Percentiles rank a stretch among this genome's conserved stretches.
Conservation (phyloP, 1,140 invertebrate species). For the Drosophila kanapiae region DNA sequence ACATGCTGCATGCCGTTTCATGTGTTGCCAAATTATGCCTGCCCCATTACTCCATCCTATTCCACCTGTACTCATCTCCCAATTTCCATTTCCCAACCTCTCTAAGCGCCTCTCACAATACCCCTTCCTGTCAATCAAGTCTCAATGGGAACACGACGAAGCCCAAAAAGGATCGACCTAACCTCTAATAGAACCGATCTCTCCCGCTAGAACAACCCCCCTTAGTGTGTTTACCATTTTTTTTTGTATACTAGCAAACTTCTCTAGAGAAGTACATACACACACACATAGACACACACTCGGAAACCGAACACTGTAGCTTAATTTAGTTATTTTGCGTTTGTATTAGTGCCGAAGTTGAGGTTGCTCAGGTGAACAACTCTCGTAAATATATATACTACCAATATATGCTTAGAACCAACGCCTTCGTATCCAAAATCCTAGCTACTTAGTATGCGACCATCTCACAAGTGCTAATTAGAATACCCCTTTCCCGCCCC, state of each 20-base stretch:
- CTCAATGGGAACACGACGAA: slow-evolving; percentile 3
- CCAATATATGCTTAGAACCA: slow-evolving; percentile 40
- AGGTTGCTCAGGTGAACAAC: slow-evolving; percentile 37
- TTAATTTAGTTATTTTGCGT: slow-evolving; percentile 43
- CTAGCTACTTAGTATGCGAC: slow-evolving; percentile 74
- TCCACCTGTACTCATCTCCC: background rate
- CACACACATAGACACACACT: slow-evolving; percentile 6
- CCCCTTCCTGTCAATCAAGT: background rate
- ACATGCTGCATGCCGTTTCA: slow-evolving; percentile 50
- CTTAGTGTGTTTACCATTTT: slow-evolving; percentile 31
- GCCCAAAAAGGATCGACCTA: slow-evolving; percentile 3
- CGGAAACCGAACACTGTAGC: slow-evolving; percentile 40
- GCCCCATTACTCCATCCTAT: background rate
- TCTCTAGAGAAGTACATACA: slow-evolving; percentile 33
- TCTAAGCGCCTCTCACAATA: no score
- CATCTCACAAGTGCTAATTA: slow-evolving; percentile 86
- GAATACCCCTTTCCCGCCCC: slow-evolving; percentile 41
- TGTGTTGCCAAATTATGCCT: slow-evolving; percentile 23
- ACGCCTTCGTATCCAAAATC: slow-evolving; percentile 52
- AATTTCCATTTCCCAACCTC: background rate
- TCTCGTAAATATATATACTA: slow-evolving; percentile 33
- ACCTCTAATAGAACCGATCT: background rate
- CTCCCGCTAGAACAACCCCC: slow-evolving; percentile 13
- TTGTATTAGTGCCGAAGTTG: slow-evolving; percentile 42
- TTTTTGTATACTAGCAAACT: slow-evolving; percentile 20